Evolutionary conservation across 2,888 invertebrate genomes (phyloP).

Genomic region (Ischnura elegans): DNA sequence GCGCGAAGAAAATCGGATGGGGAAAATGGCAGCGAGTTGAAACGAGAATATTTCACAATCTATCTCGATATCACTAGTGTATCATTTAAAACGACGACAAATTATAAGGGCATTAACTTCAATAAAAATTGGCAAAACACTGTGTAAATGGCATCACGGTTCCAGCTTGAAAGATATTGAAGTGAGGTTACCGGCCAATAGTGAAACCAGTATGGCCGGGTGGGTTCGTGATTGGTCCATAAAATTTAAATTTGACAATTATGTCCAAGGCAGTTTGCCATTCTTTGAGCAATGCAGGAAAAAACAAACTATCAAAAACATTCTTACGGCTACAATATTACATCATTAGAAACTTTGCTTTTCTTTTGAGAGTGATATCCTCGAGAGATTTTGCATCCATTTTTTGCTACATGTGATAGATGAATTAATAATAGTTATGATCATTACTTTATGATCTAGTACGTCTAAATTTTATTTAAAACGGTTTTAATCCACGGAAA

Average conservation of each 20-base stretch:
- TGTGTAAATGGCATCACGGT: constrained; percentile 40
- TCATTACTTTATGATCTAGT: too few relatives aligned
- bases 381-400: too few relatives aligned
- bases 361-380: too few relatives aligned
- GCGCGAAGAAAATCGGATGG: constrained; percentile 29
- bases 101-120: background rate
- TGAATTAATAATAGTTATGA: too few relatives aligned
- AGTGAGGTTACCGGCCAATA: constrained; percentile 49
- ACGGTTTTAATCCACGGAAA: too few relatives aligned
- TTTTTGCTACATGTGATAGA: too few relatives aligned
- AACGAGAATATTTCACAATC: background rate
- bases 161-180: constrained; percentile 55
- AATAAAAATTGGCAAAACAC: background rate
- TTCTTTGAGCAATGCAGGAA: too few relatives aligned
- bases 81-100: background rate
- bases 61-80: background rate
- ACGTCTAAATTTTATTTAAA: too few relatives aligned
- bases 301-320: too few relatives aligned
- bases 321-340: too few relatives aligned
- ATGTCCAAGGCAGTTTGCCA: background rate
- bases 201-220: constrained; percentile 61
- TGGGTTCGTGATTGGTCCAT: constrained; percentile 50
- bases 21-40: background rate
- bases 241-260: constrained; percentile 63
- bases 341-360: too few relatives aligned